phyloP scores from a whole-genome alignment of 2,113 vertebrate species.

The Abramis brama region DNA sequence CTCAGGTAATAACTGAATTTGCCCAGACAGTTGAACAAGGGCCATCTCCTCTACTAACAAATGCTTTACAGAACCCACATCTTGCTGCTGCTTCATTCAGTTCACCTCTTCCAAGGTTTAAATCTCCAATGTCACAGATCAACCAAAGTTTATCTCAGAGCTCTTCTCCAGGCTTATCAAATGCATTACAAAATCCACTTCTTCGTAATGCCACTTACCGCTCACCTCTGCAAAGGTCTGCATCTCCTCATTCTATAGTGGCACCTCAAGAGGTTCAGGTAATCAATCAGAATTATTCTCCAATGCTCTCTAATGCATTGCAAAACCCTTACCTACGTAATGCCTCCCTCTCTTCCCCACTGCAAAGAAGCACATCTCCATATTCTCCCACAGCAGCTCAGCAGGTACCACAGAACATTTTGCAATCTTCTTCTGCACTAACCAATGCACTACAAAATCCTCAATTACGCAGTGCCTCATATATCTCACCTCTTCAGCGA shows the following conservation, averaged over 20 bases:
- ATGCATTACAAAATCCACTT: slow-evolving; percentile 52
- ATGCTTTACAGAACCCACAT: slow-evolving; percentile 68
- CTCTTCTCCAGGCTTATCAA: slow-evolving; percentile 45
- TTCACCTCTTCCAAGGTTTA: slow-evolving; percentile 55
- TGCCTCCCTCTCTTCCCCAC: slow-evolving; percentile 45
- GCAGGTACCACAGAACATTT: slow-evolving; percentile 22
- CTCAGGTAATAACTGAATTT: slow-evolving; percentile 65
- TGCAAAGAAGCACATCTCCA: slow-evolving; percentile 53
- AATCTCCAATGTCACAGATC: slow-evolving; percentile 47
- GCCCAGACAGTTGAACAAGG: slow-evolving; percentile 65
- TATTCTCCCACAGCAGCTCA: slow-evolving; percentile 34
- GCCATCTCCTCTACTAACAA: slow-evolving; percentile 66
- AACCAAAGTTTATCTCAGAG: slow-evolving; percentile 38
- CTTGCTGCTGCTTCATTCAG: slow-evolving; percentile 43
- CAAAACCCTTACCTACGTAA: slow-evolving; percentile 55
- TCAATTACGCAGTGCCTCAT: slow-evolving; percentile 50
- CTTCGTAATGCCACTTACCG: slow-evolving; percentile 57
- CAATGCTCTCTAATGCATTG: slow-evolving; percentile 50
- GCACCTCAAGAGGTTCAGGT: slow-evolving; percentile 45
- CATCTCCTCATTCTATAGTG: slow-evolving; percentile 53
- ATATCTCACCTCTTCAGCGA: slow-evolving; percentile 47
- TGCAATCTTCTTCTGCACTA: slow-evolving; percentile 43
- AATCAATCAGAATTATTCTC: slow-evolving; percentile 40
- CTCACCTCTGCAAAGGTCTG: slow-evolving; percentile 51
- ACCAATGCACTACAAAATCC: slow-evolving; percentile 50